These are phyloP conservation scores for Calyptomena viridis DNA, from an alignment of 2,113 vertebrate genomes.

Conservation along the genomic window DNA sequence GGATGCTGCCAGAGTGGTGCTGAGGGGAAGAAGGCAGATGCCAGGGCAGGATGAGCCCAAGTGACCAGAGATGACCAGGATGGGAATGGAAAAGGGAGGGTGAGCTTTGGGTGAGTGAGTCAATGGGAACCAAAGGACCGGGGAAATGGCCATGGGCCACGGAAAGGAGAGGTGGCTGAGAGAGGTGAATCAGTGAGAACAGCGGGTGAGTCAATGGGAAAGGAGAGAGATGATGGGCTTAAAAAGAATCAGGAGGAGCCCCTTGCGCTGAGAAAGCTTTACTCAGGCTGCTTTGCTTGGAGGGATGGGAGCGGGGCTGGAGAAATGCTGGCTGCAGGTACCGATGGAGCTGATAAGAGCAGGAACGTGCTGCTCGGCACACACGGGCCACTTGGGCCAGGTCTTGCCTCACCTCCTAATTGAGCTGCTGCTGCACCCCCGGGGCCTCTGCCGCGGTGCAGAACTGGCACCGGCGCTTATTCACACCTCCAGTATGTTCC, in stretches of 20 bases:
- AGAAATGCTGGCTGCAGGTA: neutral
- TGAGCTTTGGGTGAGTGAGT: neutral
- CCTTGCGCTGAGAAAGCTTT: fast-evolving
- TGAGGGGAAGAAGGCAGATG: neutral
- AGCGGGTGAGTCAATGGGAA: neutral
- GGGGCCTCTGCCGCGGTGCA: neutral
- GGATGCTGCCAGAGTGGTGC: neutral
- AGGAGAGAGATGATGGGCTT: neutral
- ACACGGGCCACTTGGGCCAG: neutral
- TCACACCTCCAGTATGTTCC: fast-evolving
- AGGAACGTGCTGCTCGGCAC: neutral
- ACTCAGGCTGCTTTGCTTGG: fast-evolving
- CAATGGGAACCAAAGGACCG: constrained; percentile 1
- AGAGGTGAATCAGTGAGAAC: neutral
- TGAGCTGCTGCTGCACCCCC: neutral
- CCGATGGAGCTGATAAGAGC: neutral
- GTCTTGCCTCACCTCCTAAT: neutral
- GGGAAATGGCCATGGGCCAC: neutral
- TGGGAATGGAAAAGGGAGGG: neutral
- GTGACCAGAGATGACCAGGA: neutral
- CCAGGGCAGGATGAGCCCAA: neutral
- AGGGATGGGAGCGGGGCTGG: neutral
- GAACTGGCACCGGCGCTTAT: neutral
- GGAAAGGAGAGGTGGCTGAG: neutral
- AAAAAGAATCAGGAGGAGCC: neutral